These are phyloP conservation scores for Albula goreensis DNA, from an alignment of 2,113 vertebrate species.

Conservation along the genomic window DNA sequence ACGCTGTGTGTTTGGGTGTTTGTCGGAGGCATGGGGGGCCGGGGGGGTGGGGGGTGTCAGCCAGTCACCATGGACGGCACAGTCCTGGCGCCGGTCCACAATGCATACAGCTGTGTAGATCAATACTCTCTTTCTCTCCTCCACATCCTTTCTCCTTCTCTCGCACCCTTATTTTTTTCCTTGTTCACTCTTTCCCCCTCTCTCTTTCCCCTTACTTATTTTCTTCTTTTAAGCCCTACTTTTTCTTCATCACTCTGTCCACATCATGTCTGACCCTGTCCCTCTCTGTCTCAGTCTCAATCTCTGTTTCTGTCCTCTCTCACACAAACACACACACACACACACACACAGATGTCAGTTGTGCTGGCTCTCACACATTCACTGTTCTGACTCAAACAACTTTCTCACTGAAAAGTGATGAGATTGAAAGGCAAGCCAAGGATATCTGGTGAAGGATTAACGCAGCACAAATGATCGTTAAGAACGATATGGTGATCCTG, in stretches of 20 bases:
- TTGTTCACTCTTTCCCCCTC: conserved; percentile 34
- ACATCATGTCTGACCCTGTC: neutral
- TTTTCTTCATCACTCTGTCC: neutral
- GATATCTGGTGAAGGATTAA: too few relatives aligned
- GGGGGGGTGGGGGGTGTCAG: conserved; percentile 24
- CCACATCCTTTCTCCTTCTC: conserved; percentile 42
- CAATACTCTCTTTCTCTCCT: conserved; percentile 42
- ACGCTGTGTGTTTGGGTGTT: conserved; percentile 30
- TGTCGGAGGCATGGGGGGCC: neutral
- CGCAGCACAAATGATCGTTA: too few relatives aligned
- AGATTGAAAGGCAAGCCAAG: too few relatives aligned
- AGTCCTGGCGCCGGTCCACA: conserved; percentile 47
- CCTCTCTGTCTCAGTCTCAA: neutral
- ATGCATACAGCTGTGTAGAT: conserved; percentile 48
- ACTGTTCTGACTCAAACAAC: too few relatives aligned
- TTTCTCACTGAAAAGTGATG: too few relatives aligned
- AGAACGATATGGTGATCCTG: too few relatives aligned
- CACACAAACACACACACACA: too few relatives aligned
- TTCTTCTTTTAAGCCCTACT: too few relatives aligned
- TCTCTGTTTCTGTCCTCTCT: too few relatives aligned
- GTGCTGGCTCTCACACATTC: too few relatives aligned
- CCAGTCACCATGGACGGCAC: conserved; percentile 38
- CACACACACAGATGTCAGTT: too few relatives aligned
- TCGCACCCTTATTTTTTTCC: conserved; percentile 27
- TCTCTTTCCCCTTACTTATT: too few relatives aligned